Base-by-base conservation (phyloP, 2,888 invertebrate species). In the Litoditis marina region DNA sequence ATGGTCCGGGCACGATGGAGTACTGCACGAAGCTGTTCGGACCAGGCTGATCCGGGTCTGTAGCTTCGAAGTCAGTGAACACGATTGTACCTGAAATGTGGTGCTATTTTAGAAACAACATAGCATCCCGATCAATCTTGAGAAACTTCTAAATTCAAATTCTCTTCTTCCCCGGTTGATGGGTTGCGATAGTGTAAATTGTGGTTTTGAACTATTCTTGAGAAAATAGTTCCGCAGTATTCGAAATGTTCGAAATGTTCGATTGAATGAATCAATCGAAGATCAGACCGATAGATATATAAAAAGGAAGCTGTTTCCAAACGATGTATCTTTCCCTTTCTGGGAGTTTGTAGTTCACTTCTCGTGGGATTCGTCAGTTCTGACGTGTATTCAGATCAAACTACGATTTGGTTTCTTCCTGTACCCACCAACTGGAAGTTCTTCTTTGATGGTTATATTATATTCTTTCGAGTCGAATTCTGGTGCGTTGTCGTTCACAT, bases 401-500 rank as follows among this genome's bases (percentile, higher is more conserved):
- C 56, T 53, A n/a, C n/a, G n/a, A n/a, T n/a, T n/a, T n/a, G n/a
- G n/a, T n/a, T n/a, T n/a, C n/a, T n/a, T n/a, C n/a, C n/a, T n/a
- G n/a, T n/a, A n/a, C n/a, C n/a, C n/a, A 73, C 73, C 77, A 19
- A 67, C 59, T 13, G 80, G 80, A n/a, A 80, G 60, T 63, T 82
- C 81, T 47, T 81, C 81, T 30, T 75, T 75, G 36, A 81, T 68
- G 11, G 71, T 69, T 5, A 81, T 69, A 52, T 57, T 59, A 60
- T 80, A 81, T 50, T 71, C 73, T 8, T 73, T 54, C 42, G 75
- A 65, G 60, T 75, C 74, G 61, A 81, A 81, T 34, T 68, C 69
- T 8, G 81, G 81, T 25, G 81, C 71, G 63, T 82, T 82, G 65
- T 81, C 81, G 53, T 81, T 81, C 47, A 81, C 77, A 63, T 81